Evolutionary conservation across 2,113 vertebrate genomes (phyloP), one percentile per base, ranked within the genome.

Genomic region (Narcine bancroftii): DNA sequence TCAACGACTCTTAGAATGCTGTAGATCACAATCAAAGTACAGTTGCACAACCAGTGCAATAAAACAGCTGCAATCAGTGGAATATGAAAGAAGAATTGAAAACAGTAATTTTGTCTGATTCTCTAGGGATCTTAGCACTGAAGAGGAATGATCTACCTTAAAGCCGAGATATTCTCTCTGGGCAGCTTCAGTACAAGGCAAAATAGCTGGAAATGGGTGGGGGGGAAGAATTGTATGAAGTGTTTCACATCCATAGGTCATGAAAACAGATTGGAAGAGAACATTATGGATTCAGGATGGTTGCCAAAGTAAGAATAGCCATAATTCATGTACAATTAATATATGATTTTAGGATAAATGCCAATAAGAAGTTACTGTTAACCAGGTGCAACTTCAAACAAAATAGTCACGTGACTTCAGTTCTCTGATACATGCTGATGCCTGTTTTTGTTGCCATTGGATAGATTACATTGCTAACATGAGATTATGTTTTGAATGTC

Each of bases 321-420:
- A 53, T 83, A 56, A 83, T 53, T 83, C 56, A 6, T 15, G 29
- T 56, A n/a, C 29, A 85, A 56, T 60, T 79, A 56, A 11, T 36
- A 36, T n/a, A 36, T 85, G 79, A 13, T 33, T 15, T 83, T 56
- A 53, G 47, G 50, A 60, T 36, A 15, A 60, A 85, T 36, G 81
- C 50, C 81, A 85, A 60, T 33, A 85, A 56, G 81, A 85, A 33
- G 50, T 56, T n/a, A 85, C 15, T 60, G 33, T 85, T 85, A 85
- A 60, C 50, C 50, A 19, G 15, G 29, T 60, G 53, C 81, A 85
- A 60, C 33, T 60, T 85, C 29, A 36, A 47, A 83, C 79, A 83
- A 36, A 85, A 33, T 53, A 60, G 50, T 85, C 81, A 85, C 15
- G 29, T 11, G 60, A 85, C 33, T 50, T 60, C 60, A 1, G 33